A percentile compares a stretch with the other conserved stretches of the same genome.
Conservation (phyloP, 2,797 vertebrate genomes). For the Oceanodroma leucorhoa region DNA sequence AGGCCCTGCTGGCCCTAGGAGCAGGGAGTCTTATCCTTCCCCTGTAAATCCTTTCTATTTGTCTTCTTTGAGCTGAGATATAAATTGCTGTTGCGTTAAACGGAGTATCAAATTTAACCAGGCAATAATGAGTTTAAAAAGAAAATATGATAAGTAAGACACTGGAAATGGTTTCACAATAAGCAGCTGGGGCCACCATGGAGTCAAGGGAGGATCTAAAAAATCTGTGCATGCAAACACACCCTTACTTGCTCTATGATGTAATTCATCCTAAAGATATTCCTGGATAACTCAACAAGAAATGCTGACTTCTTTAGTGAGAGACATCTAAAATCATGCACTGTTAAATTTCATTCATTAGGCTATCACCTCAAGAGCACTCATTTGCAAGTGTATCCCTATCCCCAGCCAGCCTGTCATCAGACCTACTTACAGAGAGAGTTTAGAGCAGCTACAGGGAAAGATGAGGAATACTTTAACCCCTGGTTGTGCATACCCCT, state of each 20-base stretch:
- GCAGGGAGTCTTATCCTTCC: background rate
- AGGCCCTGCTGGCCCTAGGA: background rate
- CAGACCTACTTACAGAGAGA: background rate
- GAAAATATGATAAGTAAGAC: background rate
- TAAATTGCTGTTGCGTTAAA: background rate
- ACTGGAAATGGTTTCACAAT: background rate
- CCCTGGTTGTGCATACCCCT: accelerated
- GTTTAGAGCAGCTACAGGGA: background rate
- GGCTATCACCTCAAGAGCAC: background rate
- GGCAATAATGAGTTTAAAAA: background rate
- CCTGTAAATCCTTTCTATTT: background rate
- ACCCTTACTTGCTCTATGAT: background rate
- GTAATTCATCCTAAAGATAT: background rate
- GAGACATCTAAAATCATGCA: background rate
- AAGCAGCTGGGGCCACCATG: background rate
- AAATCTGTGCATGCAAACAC: background rate
- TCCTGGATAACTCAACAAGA: background rate
- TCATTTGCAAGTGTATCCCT: background rate
- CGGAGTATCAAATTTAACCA: background rate
- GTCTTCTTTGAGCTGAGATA: background rate
- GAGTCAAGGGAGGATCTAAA: background rate
- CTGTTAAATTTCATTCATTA: background rate
- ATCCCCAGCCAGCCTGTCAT: background rate
- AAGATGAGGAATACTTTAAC: background rate
- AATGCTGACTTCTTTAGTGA: background rate